Evolutionary conservation across 1,140 invertebrate genomes (phyloP).

Genomic region (Drosophila ambigua): DNA sequence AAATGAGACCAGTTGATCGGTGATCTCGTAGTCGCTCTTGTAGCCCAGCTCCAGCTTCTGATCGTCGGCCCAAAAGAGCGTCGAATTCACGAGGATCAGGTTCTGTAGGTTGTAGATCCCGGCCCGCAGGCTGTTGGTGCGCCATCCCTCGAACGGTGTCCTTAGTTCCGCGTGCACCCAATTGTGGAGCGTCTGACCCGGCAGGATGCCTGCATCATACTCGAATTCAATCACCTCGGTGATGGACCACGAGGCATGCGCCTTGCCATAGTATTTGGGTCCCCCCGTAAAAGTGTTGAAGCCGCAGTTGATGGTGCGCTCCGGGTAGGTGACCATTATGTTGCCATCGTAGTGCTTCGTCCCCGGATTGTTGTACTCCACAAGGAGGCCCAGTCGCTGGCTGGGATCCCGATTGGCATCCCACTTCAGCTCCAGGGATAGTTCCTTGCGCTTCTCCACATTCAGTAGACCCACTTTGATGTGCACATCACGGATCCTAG

Average conservation of each 20-base stretch:
- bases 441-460: slow-evolving; percentile 86
- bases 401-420: slow-evolving; percentile 92
- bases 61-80: slow-evolving; percentile 86
- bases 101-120: slow-evolving; percentile 76
- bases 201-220: slow-evolving; percentile 82
- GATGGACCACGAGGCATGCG: slow-evolving; percentile 86
- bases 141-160: slow-evolving; percentile 91
- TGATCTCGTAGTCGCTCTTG: slow-evolving; percentile 83
- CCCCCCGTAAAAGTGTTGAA: slow-evolving; percentile 84
- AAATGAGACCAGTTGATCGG: slow-evolving; percentile 82
- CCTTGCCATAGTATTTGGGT: slow-evolving; percentile 84
- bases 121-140: slow-evolving; percentile 86
- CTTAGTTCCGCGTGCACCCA: slow-evolving; percentile 85
- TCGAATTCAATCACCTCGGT: slow-evolving; percentile 85
- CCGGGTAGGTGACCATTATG: slow-evolving; percentile 89
- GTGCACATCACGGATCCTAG: slow-evolving; percentile 89
- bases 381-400: slow-evolving; percentile 84
- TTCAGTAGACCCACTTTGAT: slow-evolving; percentile 86
- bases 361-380: slow-evolving; percentile 82
- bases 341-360: slow-evolving; percentile 86
- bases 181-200: slow-evolving; percentile 84
- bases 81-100: slow-evolving; percentile 74
- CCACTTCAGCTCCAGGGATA: slow-evolving; percentile 90
- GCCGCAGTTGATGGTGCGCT: slow-evolving; percentile 87
- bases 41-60: slow-evolving; percentile 85